phyloP scores from a whole-genome alignment of 2,888 invertebrate species.

The Allygus modestus region DNA sequence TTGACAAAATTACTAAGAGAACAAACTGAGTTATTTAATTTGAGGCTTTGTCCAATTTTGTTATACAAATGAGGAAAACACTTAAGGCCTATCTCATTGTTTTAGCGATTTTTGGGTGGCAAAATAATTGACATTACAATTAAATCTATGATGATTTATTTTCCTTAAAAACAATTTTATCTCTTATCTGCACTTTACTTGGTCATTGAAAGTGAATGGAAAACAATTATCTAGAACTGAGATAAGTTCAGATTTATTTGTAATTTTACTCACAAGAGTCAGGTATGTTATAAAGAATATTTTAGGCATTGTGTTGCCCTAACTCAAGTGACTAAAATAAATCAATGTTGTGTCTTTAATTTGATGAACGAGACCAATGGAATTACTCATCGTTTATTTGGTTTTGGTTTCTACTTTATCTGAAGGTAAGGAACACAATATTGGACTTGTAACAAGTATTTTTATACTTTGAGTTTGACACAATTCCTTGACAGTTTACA shows the following conservation, averaged over 20 bases:
- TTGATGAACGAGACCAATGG: not conserved
- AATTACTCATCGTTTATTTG: not conserved
- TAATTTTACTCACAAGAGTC: not conserved
- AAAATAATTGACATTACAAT: too few species aligned
- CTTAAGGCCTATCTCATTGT: too few species aligned
- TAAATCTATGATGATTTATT: too few species aligned
- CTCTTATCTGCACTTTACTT: conserved; percentile 23
- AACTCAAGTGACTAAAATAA: not conserved
- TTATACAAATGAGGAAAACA: too few species aligned
- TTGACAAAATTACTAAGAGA: too few species aligned
- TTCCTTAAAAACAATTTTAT: not conserved
- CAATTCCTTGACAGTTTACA: too few species aligned
- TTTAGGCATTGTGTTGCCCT: not conserved
- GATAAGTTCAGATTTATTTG: conserved; percentile 8
- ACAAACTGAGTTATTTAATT: too few species aligned
- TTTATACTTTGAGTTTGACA: too few species aligned
- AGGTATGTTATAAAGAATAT: not conserved
- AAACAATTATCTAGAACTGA: conserved; percentile 23
- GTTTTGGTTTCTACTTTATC: not conserved
- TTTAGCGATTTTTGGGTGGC: too few species aligned
- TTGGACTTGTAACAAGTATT: too few species aligned
- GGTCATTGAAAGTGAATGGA: conserved; percentile 12
- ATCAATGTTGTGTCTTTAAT: not conserved
- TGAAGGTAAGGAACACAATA: not conserved
- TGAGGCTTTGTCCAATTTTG: too few species aligned